Evolutionary conservation across 2,113 vertebrate species (phyloP).

Genomic region (Lates calcarifer): DNA sequence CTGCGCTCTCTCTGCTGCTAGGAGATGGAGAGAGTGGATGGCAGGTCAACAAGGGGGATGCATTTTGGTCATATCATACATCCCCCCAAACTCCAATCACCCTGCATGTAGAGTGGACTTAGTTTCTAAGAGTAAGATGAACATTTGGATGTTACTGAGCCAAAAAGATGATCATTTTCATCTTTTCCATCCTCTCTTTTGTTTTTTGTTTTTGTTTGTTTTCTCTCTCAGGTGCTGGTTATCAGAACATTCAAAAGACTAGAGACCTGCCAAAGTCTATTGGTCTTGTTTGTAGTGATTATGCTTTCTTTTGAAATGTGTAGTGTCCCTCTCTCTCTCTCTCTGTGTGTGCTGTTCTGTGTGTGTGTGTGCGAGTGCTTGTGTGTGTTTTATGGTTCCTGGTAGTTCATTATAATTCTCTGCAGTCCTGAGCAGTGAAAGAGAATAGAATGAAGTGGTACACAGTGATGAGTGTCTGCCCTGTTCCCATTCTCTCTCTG

Average conservation of each 20-base stretch:
- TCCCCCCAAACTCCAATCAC: too few species aligned
- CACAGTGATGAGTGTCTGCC: constrained; percentile 45
- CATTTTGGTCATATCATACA: too few species aligned
- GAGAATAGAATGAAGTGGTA: constrained; percentile 51
- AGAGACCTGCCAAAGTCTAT: background rate
- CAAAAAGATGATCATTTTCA: background rate
- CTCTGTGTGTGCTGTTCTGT: background rate
- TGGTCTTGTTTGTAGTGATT: constrained; percentile 7
- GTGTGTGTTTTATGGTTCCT: background rate
- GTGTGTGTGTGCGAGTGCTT: constrained; percentile 4
- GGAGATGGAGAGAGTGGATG: too few species aligned
- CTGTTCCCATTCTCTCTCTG: constrained; percentile 45
- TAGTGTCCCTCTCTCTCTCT: too few species aligned
- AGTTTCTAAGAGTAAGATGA: background rate
- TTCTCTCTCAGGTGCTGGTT: background rate
- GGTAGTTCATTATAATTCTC: constrained; percentile 56
- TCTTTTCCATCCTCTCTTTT: background rate
- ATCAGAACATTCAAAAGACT: background rate
- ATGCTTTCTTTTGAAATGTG: constrained; percentile 11
- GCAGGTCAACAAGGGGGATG: too few species aligned
- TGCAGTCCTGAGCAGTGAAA: constrained; percentile 42
- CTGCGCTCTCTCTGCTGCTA: too few species aligned
- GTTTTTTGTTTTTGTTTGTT: background rate
- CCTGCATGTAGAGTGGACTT: background rate
- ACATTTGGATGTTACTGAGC: background rate